These are phyloP conservation scores for Sinopyrophorus schimmeli DNA, from an alignment of 2,888 invertebrate species.

Conservation along the genomic window DNA sequence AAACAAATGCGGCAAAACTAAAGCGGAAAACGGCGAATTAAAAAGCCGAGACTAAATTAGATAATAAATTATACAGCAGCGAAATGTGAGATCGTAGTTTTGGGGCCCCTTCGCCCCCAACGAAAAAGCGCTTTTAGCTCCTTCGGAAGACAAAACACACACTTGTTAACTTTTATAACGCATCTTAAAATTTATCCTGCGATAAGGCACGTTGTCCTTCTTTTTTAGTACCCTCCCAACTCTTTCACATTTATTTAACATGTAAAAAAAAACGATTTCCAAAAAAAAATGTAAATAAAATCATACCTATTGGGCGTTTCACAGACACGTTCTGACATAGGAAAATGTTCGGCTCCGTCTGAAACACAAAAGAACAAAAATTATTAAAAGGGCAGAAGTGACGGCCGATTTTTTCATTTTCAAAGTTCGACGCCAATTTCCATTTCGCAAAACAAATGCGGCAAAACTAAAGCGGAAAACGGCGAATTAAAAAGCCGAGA, in stretches of 20 bases:
- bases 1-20: constrained; percentile 25
- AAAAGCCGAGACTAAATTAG: constrained; percentile 34
- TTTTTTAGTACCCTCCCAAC: neutral
- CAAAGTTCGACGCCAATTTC: constrained; percentile 18
- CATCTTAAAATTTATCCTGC: too few relatives aligned
- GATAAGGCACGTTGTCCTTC: neutral
- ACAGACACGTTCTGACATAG: constrained; percentile 47
- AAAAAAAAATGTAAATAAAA: neutral
- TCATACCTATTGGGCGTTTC: constrained; percentile 48
- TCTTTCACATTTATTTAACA: neutral
- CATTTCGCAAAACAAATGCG: constrained; percentile 20
- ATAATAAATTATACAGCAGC: constrained; percentile 36
- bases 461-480: constrained; percentile 29
- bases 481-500: constrained; percentile 33
- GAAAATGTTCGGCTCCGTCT: constrained; percentile 44
- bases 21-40: constrained; percentile 32
- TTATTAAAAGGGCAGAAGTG: neutral
- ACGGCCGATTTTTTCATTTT: constrained; percentile 1
- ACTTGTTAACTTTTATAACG: too few relatives aligned
- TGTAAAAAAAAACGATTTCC: too few relatives aligned
- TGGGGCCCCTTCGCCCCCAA: too few relatives aligned
- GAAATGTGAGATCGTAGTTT: constrained; percentile 27
- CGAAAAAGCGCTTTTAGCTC: too few relatives aligned
- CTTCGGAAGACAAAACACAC: too few relatives aligned
- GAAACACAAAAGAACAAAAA: constrained; percentile 32